A percentile compares a stretch with the other conserved stretches of the same genome.
These are phyloP conservation scores for Oceanodroma tethys DNA, from an alignment of 2,113 vertebrate species.

Conservation along the genomic window DNA sequence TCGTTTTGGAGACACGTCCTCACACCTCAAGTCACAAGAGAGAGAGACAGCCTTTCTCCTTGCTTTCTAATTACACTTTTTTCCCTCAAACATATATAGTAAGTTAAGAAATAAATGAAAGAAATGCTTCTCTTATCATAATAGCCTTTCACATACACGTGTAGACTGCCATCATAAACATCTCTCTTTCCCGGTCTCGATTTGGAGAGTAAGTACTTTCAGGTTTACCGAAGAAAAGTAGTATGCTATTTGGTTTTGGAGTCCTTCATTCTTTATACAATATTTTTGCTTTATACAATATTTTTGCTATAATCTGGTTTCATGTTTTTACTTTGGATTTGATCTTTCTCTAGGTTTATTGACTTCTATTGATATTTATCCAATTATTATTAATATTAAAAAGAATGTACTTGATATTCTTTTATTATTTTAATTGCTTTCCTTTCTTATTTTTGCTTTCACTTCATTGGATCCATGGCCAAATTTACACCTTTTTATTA, in stretches of 20 bases:
- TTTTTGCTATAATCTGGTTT: neutral
- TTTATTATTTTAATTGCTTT: neutral
- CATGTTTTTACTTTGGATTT: neutral
- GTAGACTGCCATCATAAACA: neutral
- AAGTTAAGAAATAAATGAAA: neutral
- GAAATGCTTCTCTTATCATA: neutral
- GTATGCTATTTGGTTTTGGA: neutral
- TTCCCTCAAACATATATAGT: neutral
- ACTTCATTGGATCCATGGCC: neutral
- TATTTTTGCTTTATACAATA: neutral
- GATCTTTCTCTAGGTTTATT: neutral
- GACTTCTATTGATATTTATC: neutral
- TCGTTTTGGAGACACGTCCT: neutral
- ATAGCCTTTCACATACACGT: neutral
- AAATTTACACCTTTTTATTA: neutral
- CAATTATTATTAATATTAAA: neutral
- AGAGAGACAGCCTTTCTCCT: neutral
- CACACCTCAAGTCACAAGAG: neutral
- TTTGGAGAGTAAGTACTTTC: neutral
- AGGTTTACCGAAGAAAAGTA: neutral
- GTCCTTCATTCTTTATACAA: neutral
- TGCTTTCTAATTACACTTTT: neutral
- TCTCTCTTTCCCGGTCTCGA: accelerated
- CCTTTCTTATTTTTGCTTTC: neutral
- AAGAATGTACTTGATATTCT: neutral